These are phyloP conservation scores for Peromyscus melanophrys DNA, from an alignment of 2,797 vertebrate species.

Conservation along the genomic window DNA sequence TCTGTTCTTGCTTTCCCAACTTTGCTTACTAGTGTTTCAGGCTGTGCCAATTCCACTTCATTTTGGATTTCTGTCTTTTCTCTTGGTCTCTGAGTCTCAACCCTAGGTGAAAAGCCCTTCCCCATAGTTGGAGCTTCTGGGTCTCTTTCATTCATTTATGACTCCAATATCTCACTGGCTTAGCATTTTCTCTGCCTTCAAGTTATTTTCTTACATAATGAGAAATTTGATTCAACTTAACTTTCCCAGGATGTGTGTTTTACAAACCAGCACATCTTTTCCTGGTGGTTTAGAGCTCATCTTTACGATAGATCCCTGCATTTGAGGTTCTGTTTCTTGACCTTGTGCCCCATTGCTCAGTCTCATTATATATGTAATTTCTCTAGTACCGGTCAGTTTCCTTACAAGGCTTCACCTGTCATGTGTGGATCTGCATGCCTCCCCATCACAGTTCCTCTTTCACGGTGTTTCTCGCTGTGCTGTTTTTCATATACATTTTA, in stretches of 20 bases:
- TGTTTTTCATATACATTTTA: not conserved
- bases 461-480: not conserved
- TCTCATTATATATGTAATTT: not conserved
- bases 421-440: not conserved
- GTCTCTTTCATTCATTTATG: not conserved
- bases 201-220: not conserved
- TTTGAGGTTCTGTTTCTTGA: not conserved
- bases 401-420: not conserved
- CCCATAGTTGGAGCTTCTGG: not conserved
- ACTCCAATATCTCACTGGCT: constrained; percentile 23
- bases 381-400: not conserved
- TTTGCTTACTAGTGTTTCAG: not conserved
- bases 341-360: not conserved
- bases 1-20: not conserved
- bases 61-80: constrained; percentile 30
- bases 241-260: constrained; percentile 31
- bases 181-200: not conserved
- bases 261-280: not conserved
- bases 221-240: constrained; percentile 23
- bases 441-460: not conserved
- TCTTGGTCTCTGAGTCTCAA: constrained; percentile 12
- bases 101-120: not conserved
- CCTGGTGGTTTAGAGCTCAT: not conserved
- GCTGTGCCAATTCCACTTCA: not conserved
- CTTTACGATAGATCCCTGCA: not conserved